A percentile compares a stretch with the other conserved stretches of the same genome.
phyloP scores from a whole-genome alignment of 2,797 vertebrate species.

The Alcedo quadribrachys region DNA sequence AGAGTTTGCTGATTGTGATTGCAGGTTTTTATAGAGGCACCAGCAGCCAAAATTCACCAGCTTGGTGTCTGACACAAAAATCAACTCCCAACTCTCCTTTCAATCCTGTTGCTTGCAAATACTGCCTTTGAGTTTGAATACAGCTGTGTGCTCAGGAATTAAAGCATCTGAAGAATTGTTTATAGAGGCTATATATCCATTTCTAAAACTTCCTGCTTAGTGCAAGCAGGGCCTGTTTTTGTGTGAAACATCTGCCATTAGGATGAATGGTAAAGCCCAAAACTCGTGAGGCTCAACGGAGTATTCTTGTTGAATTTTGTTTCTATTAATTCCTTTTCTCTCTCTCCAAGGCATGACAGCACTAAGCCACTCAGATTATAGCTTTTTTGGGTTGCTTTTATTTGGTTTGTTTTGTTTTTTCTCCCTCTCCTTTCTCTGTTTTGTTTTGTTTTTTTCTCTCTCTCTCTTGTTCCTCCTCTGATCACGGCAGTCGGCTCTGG shows the following conservation, averaged over 20 bases:
- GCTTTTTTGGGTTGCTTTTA: constrained; percentile 41
- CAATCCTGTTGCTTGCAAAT: background rate
- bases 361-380: constrained; percentile 81
- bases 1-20: background rate
- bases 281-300: constrained; percentile 13
- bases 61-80: background rate
- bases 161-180: background rate
- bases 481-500: constrained; percentile 93
- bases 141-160: background rate
- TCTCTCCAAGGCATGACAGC: constrained; percentile 71
- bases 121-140: background rate
- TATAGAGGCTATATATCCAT: background rate
- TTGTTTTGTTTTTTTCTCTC: constrained; percentile 17
- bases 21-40: background rate
- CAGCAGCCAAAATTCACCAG: background rate
- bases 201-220: background rate
- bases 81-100: background rate
- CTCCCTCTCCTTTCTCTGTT: constrained; percentile 58
- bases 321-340: constrained; percentile 75
- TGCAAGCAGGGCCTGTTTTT: background rate
- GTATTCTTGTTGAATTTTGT: constrained; percentile 74
- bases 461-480: constrained; percentile 75
- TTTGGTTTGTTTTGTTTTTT: constrained; percentile 75
- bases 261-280: background rate
- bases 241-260: background rate